Evolutionary conservation across 2,113 vertebrate genomes (phyloP).

Genomic region (Sisor rabdophorus): DNA sequence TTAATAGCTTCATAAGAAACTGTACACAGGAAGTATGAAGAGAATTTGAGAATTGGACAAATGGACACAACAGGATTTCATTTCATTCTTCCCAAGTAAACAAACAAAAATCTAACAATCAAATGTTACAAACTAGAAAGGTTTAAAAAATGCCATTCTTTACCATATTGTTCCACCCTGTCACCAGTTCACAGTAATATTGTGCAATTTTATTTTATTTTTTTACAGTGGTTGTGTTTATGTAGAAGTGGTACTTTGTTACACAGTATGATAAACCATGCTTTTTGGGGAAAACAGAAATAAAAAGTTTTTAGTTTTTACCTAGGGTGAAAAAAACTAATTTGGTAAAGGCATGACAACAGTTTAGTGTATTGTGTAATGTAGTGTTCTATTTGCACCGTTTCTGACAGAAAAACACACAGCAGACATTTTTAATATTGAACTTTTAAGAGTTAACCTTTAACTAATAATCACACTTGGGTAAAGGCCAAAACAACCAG

Average conservation of each 20-base stretch:
- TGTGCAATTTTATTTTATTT: conserved; percentile 40
- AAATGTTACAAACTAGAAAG: conserved; percentile 5
- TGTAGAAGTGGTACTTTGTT: conserved; percentile 19
- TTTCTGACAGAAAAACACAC: not conserved
- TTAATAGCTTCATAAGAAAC: conserved; percentile 37
- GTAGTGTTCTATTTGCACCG: not conserved
- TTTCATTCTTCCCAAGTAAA: conserved; percentile 21
- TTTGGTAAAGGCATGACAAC: not conserved
- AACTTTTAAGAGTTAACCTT: not conserved
- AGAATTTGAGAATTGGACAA: not conserved
- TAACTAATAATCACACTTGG: not conserved
- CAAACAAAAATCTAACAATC: conserved; percentile 22
- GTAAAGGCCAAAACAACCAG: not conserved
- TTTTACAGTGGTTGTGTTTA: conserved; percentile 15
- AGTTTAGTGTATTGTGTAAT: not conserved
- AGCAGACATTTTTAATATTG: too few species aligned
- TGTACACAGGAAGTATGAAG: conserved; percentile 24
- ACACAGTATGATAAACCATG: conserved; percentile 9
- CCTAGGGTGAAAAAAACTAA: not conserved
- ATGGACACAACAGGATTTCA: conserved; percentile 6
- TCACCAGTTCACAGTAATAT: conserved; percentile 21
- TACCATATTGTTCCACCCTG: conserved; percentile 17
- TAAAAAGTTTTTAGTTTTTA: not conserved
- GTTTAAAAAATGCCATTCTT: conserved; percentile 18
- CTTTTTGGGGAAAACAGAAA: not conserved